Base-by-base conservation (phyloP, 2,113 vertebrate genomes). In the Ictalurus furcatus region DNA sequence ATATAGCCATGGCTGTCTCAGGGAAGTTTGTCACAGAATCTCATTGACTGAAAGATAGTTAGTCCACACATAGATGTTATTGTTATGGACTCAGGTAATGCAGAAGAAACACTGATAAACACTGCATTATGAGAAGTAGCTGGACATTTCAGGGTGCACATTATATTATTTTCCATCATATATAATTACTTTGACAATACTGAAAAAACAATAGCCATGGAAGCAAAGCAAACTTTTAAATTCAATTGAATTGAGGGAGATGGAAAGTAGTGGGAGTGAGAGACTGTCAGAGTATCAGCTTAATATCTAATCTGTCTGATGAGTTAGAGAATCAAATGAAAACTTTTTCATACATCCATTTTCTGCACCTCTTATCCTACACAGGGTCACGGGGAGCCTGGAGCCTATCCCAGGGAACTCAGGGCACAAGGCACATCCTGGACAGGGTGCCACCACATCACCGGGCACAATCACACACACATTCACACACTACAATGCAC, bases 211-310 rank as follows among this genome's bases (percentile, higher is more conserved):
- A 80, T 14, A 80, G 52, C 28, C 48, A 30, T n/a, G 28, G 14
- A 80, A 19, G 28, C 16, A 54, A 80, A 80, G 25, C 52, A 80
- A 56, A 80, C 28, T 40, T 71, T 28, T 80, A 80, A 80, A 80
- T 80, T n/a, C 52, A 56, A 25, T 80, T 4, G 28, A 80, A 69
- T 23, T 74, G n/a, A 54, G 91, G 87, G 67, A 90, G 90, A 65
- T 19, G 59, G 37, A 52, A 52, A 65, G 52, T 44, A 90, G 58
- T 89, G 85, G 85, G 40, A 48, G 6, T 48, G 40, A 87, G 86
- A 79, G 30, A 84, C 37, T 30, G 54, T 30, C 85, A 90, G 58
- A 83, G 92, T 76, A 17, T 40, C 37, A 76, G 8, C 23, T 76
- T 25, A 76, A n/a, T 76, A 23, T 48, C 40, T 25, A 76, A 76